phyloP scores from a whole-genome alignment of 2,888 invertebrate genomes.

The Thera obeliscata region DNA sequence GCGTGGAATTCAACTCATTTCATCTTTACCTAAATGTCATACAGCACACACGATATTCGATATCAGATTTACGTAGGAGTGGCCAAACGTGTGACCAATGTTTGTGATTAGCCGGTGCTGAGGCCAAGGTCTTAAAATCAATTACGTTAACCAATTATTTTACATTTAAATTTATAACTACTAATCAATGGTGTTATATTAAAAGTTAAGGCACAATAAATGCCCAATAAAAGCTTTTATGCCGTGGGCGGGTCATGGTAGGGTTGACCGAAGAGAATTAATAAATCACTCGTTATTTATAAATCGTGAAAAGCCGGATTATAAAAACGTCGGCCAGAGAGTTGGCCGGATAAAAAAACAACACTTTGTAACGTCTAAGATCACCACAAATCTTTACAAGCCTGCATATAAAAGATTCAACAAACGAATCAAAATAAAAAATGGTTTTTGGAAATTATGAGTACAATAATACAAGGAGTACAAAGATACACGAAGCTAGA shows the following conservation, averaged over 20 bases:
- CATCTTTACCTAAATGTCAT: conserved; percentile 21
- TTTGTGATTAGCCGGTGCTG: conserved; percentile 17
- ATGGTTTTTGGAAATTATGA: too few species aligned
- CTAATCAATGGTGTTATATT: conserved; percentile 36
- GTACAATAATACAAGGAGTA: too few species aligned
- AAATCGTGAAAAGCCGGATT: not conserved
- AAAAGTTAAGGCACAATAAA: conserved; percentile 37
- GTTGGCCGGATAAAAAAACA: too few species aligned
- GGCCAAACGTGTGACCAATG: conserved; percentile 24
- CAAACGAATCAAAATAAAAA: too few species aligned
- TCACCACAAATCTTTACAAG: too few species aligned
- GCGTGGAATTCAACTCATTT: conserved; percentile 14
- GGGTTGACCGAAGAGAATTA: conserved; percentile 10
- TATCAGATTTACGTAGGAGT: conserved; percentile 23
- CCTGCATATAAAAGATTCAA: too few species aligned
- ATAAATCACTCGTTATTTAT: not conserved
- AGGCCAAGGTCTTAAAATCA: conserved; percentile 24
- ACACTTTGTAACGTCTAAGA: too few species aligned
- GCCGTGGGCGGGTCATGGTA: conserved; percentile 30
- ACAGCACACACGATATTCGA: conserved; percentile 5
- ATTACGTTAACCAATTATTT: conserved; percentile 28
- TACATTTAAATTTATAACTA: conserved; percentile 31
- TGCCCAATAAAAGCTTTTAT: conserved; percentile 37
- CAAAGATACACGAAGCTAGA: too few species aligned
- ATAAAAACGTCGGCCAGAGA: not conserved